Percentiles rank a stretch among this genome's conserved stretches.
These are phyloP conservation scores for Drosophila sp. DNA, from an alignment of 1,140 invertebrate genomes.

Conservation along the genomic window DNA sequence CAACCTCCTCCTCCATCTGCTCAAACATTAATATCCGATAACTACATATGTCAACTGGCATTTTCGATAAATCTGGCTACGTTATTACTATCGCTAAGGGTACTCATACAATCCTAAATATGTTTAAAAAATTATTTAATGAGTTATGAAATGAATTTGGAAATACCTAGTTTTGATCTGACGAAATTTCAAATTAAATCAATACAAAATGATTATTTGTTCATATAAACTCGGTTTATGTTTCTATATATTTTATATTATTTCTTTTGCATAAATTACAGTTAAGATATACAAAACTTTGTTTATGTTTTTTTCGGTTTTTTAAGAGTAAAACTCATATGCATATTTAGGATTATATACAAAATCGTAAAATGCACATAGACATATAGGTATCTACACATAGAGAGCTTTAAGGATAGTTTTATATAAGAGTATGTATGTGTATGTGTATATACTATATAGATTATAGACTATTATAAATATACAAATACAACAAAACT, in stretches of 20 bases:
- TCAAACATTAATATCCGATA: too few relatives aligned
- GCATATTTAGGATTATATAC: constrained; percentile 56
- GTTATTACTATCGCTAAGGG: too few relatives aligned
- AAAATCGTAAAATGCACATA: constrained; percentile 42
- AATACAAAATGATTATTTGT: constrained; percentile 8
- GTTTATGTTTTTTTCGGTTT: neutral
- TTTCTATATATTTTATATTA: constrained; percentile 48
- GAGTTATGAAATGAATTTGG: too few relatives aligned
- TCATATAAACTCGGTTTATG: constrained; percentile 56
- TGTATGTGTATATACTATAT: constrained; percentile 21
- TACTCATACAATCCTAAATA: too few relatives aligned
- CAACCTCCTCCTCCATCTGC: too few relatives aligned
- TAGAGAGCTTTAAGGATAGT: constrained; percentile 10
- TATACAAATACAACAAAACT: constrained; percentile 53
- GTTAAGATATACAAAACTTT: constrained; percentile 31
- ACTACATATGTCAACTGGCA: too few relatives aligned
- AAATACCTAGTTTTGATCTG: too few relatives aligned
- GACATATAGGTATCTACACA: constrained; percentile 27
- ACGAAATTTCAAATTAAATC: neutral
- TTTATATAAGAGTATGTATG: constrained; percentile 7
- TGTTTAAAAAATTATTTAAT: too few relatives aligned
- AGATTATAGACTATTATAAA: constrained; percentile 6
- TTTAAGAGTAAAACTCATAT: constrained; percentile 40
- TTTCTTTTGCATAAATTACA: constrained; percentile 23
- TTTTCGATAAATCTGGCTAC: too few relatives aligned